These are phyloP conservation scores for Chrysogorgia sp. DNA, from an alignment of 92 coral and sea anemone species.

Conservation along the genomic window DNA sequence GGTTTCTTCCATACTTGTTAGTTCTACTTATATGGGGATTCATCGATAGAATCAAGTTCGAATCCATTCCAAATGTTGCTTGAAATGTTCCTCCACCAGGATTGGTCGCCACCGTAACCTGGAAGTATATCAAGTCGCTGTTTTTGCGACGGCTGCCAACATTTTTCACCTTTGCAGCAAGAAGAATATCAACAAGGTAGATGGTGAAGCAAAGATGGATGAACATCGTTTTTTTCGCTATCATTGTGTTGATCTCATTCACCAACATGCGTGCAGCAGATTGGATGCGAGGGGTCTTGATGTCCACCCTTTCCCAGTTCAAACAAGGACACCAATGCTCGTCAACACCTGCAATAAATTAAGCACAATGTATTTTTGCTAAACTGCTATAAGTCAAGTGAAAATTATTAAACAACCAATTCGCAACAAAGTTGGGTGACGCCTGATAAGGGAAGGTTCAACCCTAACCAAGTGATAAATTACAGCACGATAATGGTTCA, in stretches of 20 bases:
- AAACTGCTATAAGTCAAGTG: background rate
- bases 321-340: slow-evolving; percentile 83
- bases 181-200: slow-evolving; percentile 60
- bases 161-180: slow-evolving; percentile 59
- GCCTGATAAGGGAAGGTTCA: no score
- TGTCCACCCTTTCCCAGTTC: slow-evolving; percentile 58
- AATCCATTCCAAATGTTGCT: slow-evolving; percentile 64
- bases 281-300: slow-evolving; percentile 41
- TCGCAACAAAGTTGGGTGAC: no score
- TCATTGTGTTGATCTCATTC: slow-evolving; percentile 63
- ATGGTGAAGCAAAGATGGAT: slow-evolving; percentile 57
- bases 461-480: no score
- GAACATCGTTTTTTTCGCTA: slow-evolving; percentile 48
- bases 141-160: slow-evolving; percentile 39
- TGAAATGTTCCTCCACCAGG: slow-evolving; percentile 75
- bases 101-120: slow-evolving; percentile 65
- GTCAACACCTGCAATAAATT: slow-evolving; percentile 63
- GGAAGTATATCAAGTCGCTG: slow-evolving; percentile 60
- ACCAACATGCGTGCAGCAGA: slow-evolving; percentile 67
- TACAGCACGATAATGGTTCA: no score
- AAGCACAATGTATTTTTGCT: background rate
- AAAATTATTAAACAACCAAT: background rate
- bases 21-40: slow-evolving; percentile 80
- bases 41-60: slow-evolving; percentile 60
- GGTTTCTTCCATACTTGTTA: slow-evolving; percentile 67